Evolutionary conservation across 1,140 invertebrate species (phyloP), one percentile per base, ranked within the genome.

Genomic region (Bathynomus jamesi): DNA sequence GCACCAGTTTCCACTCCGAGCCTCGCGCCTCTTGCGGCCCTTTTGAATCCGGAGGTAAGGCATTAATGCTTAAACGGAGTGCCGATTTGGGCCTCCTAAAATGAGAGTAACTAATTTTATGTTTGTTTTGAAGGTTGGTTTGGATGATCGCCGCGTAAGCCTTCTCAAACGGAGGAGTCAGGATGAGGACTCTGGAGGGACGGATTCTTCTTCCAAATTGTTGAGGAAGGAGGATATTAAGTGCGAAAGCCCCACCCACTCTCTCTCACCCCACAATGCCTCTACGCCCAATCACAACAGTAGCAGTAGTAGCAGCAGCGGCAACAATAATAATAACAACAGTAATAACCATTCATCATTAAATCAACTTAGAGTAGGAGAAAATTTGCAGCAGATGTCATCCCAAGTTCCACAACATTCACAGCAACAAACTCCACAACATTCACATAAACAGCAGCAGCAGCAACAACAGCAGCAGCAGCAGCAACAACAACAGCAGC

Each of bases 101-200:
- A n/a, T n/a, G n/a, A n/a, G n/a, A n/a, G n/a, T n/a, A n/a, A n/a
- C n/a, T n/a, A n/a, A n/a, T n/a, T n/a, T n/a, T n/a, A n/a, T n/a
- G n/a, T n/a, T n/a, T n/a, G n/a, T n/a, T n/a, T 53, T 53, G 5
- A 32, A 60, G 28, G 53, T 73, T 4, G 71, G 62, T 28, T 60
- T 73, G 40, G 75, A 78, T 60, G 77, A 76, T 30, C 70, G 74
- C 17, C 61, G 70, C 64, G 72, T 73, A 25, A 76, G 74, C 65
- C 72, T 75, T 25, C 65, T 73, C 30, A 78, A 75, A 69, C 67
- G 71, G 27, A 69, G 71, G 70, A 72, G 71, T 61, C 63, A 78
- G 65, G 73, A 71, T 28, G 61, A 73, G 62, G 70, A 71, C 71
- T 28, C 68, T n/a, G 60, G 62, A 53, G 5, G 13, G 21, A 53